Evolutionary conservation across 2,888 invertebrate species (phyloP).

Genomic region (Ischnura elegans): DNA sequence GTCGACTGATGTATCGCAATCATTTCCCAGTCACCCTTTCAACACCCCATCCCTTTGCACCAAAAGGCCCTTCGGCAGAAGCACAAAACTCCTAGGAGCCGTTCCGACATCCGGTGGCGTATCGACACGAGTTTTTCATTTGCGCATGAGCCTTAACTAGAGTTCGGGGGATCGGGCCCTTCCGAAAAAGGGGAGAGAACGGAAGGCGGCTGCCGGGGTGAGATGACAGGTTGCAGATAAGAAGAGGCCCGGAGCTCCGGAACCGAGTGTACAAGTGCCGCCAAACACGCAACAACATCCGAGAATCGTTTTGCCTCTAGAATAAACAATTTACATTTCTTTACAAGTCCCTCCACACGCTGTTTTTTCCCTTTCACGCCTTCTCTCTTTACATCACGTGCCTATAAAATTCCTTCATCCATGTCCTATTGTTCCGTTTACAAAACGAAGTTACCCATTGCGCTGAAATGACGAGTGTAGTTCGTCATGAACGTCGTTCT

Average conservation of each 20-base stretch:
- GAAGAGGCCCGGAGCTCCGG: not conserved
- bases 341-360: not conserved
- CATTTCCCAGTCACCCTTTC: not conserved
- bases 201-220: not conserved
- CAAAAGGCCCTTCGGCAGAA: not conserved
- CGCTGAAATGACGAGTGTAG: no score
- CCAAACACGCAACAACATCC: not conserved
- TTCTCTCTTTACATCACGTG: not conserved
- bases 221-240: not conserved
- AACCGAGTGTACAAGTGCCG: not conserved
- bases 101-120: not conserved
- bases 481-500: no score
- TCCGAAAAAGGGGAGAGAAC: not conserved
- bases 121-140: constrained; percentile 26
- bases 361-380: not conserved
- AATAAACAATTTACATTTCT: not conserved
- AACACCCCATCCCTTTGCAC: not conserved
- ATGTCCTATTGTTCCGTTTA: not conserved
- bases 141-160: not conserved
- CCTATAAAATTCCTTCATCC: not conserved
- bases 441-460: not conserved
- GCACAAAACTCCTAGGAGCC: not conserved
- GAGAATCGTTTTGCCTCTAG: not conserved
- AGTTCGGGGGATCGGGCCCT: not conserved
- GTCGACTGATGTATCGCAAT: not conserved